phyloP scores from a whole-genome alignment of 2,113 vertebrate genomes.

The Oncorhynchus tshawytscha region DNA sequence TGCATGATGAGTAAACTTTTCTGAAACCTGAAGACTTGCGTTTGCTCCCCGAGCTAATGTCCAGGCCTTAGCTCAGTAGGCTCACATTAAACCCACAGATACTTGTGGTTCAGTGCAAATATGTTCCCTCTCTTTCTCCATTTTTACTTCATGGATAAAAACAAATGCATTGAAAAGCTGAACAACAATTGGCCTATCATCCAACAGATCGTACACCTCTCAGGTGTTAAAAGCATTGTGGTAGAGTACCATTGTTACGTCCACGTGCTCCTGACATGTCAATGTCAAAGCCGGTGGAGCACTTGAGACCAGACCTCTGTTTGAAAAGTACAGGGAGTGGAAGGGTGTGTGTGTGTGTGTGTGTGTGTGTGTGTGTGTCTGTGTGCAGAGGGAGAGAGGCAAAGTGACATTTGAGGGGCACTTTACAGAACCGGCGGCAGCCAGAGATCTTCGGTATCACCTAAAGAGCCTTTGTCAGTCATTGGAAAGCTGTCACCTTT shows the following conservation, averaged over 20 bases:
- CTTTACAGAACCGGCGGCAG: conserved; percentile 72
- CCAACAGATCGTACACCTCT: conserved; percentile 57
- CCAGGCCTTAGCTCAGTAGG: too few relatives aligned
- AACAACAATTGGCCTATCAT: conserved; percentile 68
- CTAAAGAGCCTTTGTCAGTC: conserved; percentile 77
- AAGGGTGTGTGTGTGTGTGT: conserved; percentile 49
- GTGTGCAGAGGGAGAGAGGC: conserved; percentile 54
- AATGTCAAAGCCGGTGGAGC: conserved; percentile 72
- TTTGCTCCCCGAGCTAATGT: too few relatives aligned
- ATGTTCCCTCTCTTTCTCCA: too few relatives aligned
- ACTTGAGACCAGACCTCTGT: conserved; percentile 69
- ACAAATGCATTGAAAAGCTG: conserved; percentile 59
- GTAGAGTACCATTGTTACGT: conserved; percentile 67
- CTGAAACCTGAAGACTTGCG: too few relatives aligned
- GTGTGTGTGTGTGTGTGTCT: conserved; percentile 25
- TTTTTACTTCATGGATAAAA: too few relatives aligned
- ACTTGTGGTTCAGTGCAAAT: too few relatives aligned
- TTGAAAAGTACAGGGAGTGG: conserved; percentile 59
- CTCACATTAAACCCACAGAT: too few relatives aligned
- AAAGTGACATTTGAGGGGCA: conserved; percentile 83
- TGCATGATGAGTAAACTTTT: too few relatives aligned
- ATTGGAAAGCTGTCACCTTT: conserved; percentile 74
- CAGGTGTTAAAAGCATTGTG: conserved; percentile 75
- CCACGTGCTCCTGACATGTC: conserved; percentile 49
- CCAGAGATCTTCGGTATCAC: conserved; percentile 78